Evolutionary conservation across 2,888 invertebrate species (phyloP), one percentile per base, ranked within the genome.

Genomic region (Drosophila merina): DNA sequence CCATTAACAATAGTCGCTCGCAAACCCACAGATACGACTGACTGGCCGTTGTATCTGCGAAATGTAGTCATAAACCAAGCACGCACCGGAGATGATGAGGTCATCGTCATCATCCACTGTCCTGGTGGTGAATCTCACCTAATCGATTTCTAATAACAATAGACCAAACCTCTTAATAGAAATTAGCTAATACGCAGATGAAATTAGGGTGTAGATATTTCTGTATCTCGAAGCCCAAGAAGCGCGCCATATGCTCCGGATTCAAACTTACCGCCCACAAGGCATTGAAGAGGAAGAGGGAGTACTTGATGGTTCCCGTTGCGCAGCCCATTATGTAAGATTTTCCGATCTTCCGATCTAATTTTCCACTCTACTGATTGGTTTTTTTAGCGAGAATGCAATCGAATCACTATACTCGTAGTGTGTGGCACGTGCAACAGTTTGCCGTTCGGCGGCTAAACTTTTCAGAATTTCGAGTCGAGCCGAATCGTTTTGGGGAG

Each of bases 31-130:
- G 47, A 45, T 36, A 49, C 7, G 9, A 20, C 20, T 20, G 44
- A 59, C 10, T 33, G 33, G 33, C 10, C 4, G 33, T 33, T 14
- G 62, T 42, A 69, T 55, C 58, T 10, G 47, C 36, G 30, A 38
- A 69, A 45, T 57, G 66, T 82, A 66, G 76, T 60, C 72, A 79
- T 74, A 71, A 79, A 70, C 75, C 77, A 62, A 74, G 57, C 74
- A 78, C 78, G 82, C 79, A 84, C 74, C 74, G 55, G 49, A 88
- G 79, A 89, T 88, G 88, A 88, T 85, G 79, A 89, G 88, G 88
- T 89, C 88, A 88, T 89, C 88, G 86, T 89, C 89, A 88, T 88
- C 88, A 88, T 88, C 83, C 81, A 69, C 74, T 72, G 57, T 50
- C 68, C 72, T 57, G 28, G 62, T 62, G 54, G 45, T 3, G 12